Percentiles rank a stretch among this genome's conserved stretches.
These are phyloP conservation scores for Columba guinea DNA, from an alignment of 2,797 vertebrate genomes.

Conservation along the genomic window DNA sequence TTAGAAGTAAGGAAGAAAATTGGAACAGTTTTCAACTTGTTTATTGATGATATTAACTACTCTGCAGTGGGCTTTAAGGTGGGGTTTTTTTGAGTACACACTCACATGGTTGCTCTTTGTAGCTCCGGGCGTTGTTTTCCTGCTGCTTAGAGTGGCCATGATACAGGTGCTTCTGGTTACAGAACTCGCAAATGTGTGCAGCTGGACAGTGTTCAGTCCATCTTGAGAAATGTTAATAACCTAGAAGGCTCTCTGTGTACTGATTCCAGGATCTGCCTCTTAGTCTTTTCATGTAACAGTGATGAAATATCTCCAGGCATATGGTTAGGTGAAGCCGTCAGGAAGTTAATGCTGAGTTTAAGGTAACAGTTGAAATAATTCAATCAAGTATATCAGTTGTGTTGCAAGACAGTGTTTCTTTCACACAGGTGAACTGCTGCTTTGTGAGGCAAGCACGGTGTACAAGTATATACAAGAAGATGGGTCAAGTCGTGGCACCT, in stretches of 20 bases:
- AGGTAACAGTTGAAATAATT: neutral
- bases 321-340: neutral
- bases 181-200: neutral
- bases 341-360: neutral
- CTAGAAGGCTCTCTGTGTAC: neutral
- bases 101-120: accelerated
- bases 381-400: neutral
- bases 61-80: accelerated
- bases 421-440: constrained; percentile 83
- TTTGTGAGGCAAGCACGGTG: constrained; percentile 85
- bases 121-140: neutral
- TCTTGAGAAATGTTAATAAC: neutral
- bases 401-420: neutral
- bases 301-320: neutral
- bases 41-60: neutral
- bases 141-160: neutral
- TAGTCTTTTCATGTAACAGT: neutral
- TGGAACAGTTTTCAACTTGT: neutral
- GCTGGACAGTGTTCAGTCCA: neutral
- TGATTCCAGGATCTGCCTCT: neutral
- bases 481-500: constrained; percentile 81
- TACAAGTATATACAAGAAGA: constrained; percentile 85
- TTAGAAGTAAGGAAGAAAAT: neutral
- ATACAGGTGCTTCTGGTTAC: neutral
- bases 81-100: neutral